Base-by-base conservation (phyloP, 2,113 vertebrate genomes). In the Xiphophorus couchianus region DNA sequence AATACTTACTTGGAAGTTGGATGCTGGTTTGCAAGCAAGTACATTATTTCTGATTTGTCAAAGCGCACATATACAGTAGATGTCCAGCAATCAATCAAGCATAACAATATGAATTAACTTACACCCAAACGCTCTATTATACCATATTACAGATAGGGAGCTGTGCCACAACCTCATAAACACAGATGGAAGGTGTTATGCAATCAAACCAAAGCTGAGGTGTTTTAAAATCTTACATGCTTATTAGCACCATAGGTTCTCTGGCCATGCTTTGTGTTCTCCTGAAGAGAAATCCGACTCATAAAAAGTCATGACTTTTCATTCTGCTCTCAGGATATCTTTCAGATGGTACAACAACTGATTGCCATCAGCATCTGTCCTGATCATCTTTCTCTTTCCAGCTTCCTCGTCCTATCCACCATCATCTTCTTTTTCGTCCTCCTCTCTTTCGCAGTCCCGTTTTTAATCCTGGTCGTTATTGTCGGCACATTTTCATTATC, bases 401-500 rank as follows among this genome's bases (percentile, higher is more conserved):
- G 66, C 48, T 62, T 80, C 31, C 22, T 71, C 68, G 62, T 8
- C 62, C 62, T 17, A 30, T 65, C 64, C 70, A 30, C 19, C 33
- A 51, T 35, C 58, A 29, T 66, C 3, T 5, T 44, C 15, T 3
- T 6, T 1, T 25, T 5, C 15, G 19, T 2, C 19, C 7, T 31
- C 19, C 19, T 5, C 27, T 25, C 63, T 25, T 69, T 12, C 70
- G 17, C 66, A 60, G 67, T 44, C 72, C 58, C 35, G 22, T 71
- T 89, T 77, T 42, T 88, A 84, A 90, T 85, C 86, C 79, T 86
- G 69, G 0, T 22, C 5, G 76, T 89, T 87, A 83, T 81, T 88
- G 87, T 89, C 71, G 77, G 78, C 86, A 87, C 87, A 77, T 84
- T 91, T 90, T 90, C 86, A 92, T 91, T 89, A 90, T 88, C 79